These are phyloP conservation scores for Ophion slaviceki DNA, from an alignment of 2,888 invertebrate genomes.

Conservation along the genomic window DNA sequence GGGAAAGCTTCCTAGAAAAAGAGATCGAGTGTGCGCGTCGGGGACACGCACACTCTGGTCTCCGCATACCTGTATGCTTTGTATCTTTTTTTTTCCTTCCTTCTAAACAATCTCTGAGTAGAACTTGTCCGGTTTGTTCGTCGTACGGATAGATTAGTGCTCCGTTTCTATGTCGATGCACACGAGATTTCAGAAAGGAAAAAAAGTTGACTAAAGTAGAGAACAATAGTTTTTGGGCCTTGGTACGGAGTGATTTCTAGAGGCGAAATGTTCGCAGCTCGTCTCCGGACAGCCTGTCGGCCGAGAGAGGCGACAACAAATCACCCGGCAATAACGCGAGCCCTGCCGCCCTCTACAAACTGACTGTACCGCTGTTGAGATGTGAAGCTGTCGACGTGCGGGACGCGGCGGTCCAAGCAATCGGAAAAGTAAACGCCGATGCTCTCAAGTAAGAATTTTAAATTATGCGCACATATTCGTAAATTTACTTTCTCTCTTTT, in stretches of 20 bases:
- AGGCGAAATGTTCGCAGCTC: constrained; percentile 87
- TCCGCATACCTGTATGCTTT: constrained; percentile 19
- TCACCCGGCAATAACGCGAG: constrained; percentile 89
- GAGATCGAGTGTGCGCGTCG: not conserved
- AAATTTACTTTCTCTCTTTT: not conserved
- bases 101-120: constrained; percentile 34
- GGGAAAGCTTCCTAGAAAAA: not conserved
- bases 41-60: too few species aligned
- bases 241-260: constrained; percentile 29
- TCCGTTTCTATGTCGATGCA: constrained; percentile 17
- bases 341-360: constrained; percentile 95
- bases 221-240: not conserved
- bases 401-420: constrained; percentile 96
- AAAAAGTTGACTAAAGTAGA: not conserved
- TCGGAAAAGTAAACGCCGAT: constrained; percentile 97
- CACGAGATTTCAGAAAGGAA: not conserved
- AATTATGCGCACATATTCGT: too few species aligned
- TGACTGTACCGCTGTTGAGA: constrained; percentile 95
- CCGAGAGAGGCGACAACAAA: constrained; percentile 92
- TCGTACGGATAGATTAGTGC: constrained; percentile 53
- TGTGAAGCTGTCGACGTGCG: constrained; percentile 97
- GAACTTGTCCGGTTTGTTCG: constrained; percentile 53
- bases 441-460: constrained; percentile 92
- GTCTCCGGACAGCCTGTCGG: constrained; percentile 94
- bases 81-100: constrained; percentile 24